phyloP scores from a whole-genome alignment of 2,888 invertebrate genomes.

The Hirtodrosophila confusa region DNA sequence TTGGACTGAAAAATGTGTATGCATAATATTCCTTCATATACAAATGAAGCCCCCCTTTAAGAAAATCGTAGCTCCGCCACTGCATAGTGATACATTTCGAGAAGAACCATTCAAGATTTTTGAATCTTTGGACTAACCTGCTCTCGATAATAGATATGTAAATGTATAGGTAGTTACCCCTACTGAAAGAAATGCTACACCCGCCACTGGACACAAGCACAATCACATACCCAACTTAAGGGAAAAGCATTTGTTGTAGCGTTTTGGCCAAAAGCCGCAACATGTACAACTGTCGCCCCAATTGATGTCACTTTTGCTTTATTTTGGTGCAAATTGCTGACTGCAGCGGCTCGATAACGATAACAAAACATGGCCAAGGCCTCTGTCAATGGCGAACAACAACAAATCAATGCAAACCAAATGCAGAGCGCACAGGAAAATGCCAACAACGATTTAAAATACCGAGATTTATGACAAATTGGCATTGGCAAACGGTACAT shows the following conservation, averaged over 20 bases:
- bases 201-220: no score
- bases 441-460: conserved; percentile 68
- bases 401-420: conserved; percentile 55
- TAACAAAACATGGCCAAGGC: conserved; percentile 43
- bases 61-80: no score
- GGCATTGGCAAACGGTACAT: conserved; percentile 47
- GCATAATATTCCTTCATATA: no score
- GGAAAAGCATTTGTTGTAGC: not conserved
- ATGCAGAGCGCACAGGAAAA: conserved; percentile 20
- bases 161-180: no score
- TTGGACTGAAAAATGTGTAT: no score
- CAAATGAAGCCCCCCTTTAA: no score
- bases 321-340: conserved; percentile 48
- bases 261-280: conserved; percentile 15
- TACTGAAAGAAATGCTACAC: no score
- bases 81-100: no score
- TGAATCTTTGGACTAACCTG: no score
- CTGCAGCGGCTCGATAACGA: conserved; percentile 58
- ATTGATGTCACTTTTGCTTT: conserved; percentile 34
- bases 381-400: conserved; percentile 37
- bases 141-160: no score
- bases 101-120: no score
- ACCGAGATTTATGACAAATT: conserved; percentile 79
- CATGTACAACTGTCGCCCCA: conserved; percentile 29
- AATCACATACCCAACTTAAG: not conserved